phyloP scores from a whole-genome alignment of 2,888 invertebrate species.

The Leptothorax acervorum region DNA sequence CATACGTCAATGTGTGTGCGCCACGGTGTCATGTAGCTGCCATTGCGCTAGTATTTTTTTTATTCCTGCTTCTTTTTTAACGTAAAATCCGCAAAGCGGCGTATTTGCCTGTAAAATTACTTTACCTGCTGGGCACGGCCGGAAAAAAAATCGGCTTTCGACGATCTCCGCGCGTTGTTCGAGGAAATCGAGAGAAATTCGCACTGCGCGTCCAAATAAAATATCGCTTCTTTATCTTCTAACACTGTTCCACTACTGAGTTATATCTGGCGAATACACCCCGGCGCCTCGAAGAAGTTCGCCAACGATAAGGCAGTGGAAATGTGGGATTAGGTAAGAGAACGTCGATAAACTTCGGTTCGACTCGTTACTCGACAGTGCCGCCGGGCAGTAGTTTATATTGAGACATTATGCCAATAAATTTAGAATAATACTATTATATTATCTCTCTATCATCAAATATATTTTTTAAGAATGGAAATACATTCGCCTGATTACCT shows the following conservation, averaged over 20 bases:
- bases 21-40: conserved; percentile 48
- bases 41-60: conserved; percentile 29
- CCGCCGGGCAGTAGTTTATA: conserved; percentile 29
- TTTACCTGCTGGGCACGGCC: conserved; percentile 24
- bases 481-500: not conserved
- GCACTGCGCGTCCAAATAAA: conserved; percentile 31
- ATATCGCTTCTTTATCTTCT: conserved; percentile 50
- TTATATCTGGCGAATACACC: conserved; percentile 50
- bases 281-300: conserved; percentile 45
- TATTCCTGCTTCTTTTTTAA: conserved; percentile 31
- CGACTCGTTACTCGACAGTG: conserved; percentile 48
- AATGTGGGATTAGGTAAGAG: conserved; percentile 55
- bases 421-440: conserved; percentile 27
- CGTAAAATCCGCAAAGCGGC: conserved; percentile 51
- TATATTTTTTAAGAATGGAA: not conserved
- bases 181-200: conserved; percentile 52
- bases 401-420: conserved; percentile 33
- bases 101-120: conserved; percentile 66
- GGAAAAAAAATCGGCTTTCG: conserved; percentile 44
- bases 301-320: conserved; percentile 50
- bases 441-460: not conserved
- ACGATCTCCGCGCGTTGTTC: conserved; percentile 40
- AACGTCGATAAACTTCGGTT: conserved; percentile 52
- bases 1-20: conserved; percentile 51
- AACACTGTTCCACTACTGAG: conserved; percentile 45